Evolutionary conservation across 2,113 vertebrate species (phyloP).

Genomic region (Eulemur rufifrons): DNA sequence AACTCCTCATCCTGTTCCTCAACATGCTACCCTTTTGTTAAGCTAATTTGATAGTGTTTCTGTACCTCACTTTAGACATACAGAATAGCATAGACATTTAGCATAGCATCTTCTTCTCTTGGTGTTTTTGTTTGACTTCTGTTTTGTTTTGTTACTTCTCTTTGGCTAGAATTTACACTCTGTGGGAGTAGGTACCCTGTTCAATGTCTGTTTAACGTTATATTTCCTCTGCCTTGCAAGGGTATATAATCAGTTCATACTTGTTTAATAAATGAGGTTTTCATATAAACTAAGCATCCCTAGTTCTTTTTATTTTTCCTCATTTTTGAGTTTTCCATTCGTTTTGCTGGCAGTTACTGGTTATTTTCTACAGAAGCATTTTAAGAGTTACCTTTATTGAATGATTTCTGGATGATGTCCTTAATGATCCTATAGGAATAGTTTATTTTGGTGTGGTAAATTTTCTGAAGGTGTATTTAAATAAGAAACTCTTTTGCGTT

Average conservation of each 20-base stretch:
- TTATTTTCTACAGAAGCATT: not conserved
- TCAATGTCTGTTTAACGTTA: not conserved
- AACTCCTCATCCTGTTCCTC: not conserved
- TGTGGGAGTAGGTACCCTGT: not conserved
- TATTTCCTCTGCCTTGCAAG: not conserved
- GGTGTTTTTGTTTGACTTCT: not conserved
- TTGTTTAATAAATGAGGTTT: not conserved
- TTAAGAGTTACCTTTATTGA: not conserved
- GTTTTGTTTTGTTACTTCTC: constrained; percentile 7
- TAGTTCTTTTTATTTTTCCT: constrained; percentile 1
- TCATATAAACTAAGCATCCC: not conserved
- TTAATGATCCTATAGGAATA: not conserved
- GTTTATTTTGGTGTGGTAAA: not conserved
- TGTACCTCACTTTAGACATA: not conserved
- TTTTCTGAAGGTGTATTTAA: not conserved
- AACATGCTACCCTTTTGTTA: not conserved
- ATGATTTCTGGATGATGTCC: not conserved
- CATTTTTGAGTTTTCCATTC: not conserved
- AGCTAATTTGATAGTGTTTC: not conserved
- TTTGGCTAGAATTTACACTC: not conserved
- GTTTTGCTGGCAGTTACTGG: not conserved
- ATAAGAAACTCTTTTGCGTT: not conserved
- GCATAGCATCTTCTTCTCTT: not conserved
- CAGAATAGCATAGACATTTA: not conserved
- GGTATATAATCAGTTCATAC: not conserved